Evolutionary conservation across 1,140 invertebrate species (phyloP), one percentile per base, ranked within the genome.

Genomic region (Diabrotica virgifera): DNA sequence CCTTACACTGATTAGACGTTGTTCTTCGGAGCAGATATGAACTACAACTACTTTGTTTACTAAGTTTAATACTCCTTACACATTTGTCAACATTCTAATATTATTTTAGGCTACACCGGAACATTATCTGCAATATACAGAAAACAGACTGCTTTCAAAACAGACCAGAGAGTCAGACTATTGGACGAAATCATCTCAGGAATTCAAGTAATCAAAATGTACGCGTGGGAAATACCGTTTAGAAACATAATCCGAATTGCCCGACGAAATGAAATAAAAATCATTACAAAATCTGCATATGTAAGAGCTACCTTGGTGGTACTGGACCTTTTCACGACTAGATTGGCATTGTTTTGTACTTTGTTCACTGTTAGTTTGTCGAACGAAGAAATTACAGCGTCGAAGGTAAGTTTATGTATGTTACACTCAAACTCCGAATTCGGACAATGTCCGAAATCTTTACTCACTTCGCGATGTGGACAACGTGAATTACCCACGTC

Each of bases 171-270:
- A 52, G 86, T 93, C 0, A 80, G 88, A 5, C 72, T 91, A 11
- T 92, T 92, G 88, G 89, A 89, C 71, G 91, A 93, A 79, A 88
- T 93, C 14, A 85, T 93, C 12, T 84, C 81, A 3, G 86, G 85
- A 0, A 81, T 87, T 0, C 84, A 86, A 69, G 88, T 95, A 0
- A 90, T 94, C 62, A 94, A 93, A 78, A 90, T 92, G 89, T 90
- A 90, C 70, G 85, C 87, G 0, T 91, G 89, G 89, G 89, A 91
- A 71, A 86, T 85, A 69, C 85, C 87, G 0, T 91, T 90, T 69
- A 83, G 83, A 24, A 80, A 82, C 11, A 68, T 89, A 3, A 80
- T 90, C 3, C 78, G 82, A 9, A 52, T 80, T 0, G 85, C 86
- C 0, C 77, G 89, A 63, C 84, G 72, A 67, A 73, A 82, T 14